phyloP scores from a whole-genome alignment of 2,113 vertebrate species.

The Pterophyllum scalare region DNA sequence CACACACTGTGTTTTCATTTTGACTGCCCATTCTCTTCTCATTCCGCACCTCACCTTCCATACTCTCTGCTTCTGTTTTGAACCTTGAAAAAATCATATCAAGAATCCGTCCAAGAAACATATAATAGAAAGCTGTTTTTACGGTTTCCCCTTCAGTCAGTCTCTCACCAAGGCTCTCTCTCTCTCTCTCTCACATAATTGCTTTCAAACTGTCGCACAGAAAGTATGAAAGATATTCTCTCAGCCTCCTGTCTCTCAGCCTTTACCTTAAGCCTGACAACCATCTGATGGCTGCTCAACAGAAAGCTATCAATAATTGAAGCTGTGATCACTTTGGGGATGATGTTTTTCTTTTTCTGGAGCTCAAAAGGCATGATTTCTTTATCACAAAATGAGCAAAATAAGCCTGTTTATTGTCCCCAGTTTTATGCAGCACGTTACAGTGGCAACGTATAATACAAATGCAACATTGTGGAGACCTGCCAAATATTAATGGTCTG shows the following conservation, averaged over 20 bases:
- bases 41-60: not conserved
- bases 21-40: not conserved
- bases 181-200: conserved; percentile 47
- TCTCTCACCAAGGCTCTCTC: conserved; percentile 18
- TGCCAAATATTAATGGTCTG: conserved; percentile 18
- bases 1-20: conserved; percentile 3
- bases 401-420: conserved; percentile 47
- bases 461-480: conserved; percentile 14
- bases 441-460: not conserved
- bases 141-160: conserved; percentile 14
- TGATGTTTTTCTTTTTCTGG: conserved; percentile 32
- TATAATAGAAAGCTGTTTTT: conserved; percentile 11
- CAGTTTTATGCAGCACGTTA: conserved; percentile 16
- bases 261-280: conserved; percentile 53
- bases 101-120: conserved; percentile 25
- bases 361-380: conserved; percentile 29
- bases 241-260: conserved; percentile 6
- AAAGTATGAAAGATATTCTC: conserved; percentile 28
- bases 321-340: conserved; percentile 42
- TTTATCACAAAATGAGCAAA: conserved; percentile 18
- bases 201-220: conserved; percentile 58
- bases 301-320: conserved; percentile 69
- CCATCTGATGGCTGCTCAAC: conserved; percentile 49
- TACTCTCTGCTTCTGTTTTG: not conserved
- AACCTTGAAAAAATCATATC: conserved; percentile 32